A percentile compares a stretch with the other conserved stretches of the same genome.
These are phyloP conservation scores for Ptychoptera albimana DNA, from an alignment of 2,888 invertebrate genomes.

Conservation along the genomic window DNA sequence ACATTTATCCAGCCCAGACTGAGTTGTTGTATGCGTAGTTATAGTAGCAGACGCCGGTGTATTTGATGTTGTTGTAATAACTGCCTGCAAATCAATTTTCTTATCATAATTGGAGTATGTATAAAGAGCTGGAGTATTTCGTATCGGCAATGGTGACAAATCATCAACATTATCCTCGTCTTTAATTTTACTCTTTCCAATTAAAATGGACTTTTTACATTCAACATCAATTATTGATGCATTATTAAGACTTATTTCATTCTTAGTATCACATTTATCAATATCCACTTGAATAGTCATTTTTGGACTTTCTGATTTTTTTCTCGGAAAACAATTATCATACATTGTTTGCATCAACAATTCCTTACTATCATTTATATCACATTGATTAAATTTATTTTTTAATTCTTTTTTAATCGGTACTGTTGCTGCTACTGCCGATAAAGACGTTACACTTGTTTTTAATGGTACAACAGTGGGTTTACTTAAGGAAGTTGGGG, in stretches of 20 bases:
- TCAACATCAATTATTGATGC: conserved; percentile 10
- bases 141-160: conserved; percentile 42
- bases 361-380: conserved; percentile 11
- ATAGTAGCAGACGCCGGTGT: conserved; percentile 3
- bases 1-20: background rate
- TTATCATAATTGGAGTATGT: conserved; percentile 58
- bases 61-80: conserved; percentile 6
- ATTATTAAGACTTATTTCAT: background rate
- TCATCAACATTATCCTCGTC: background rate
- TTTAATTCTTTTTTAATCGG: too few relatives aligned
- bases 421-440: background rate
- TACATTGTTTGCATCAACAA: background rate
- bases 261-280: too few relatives aligned
- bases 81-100: background rate
- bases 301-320: too few relatives aligned
- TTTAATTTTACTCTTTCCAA: conserved; percentile 5
- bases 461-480: conserved; percentile 16
- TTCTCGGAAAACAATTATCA: too few relatives aligned
- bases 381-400: background rate
- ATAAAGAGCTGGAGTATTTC: conserved; percentile 57
- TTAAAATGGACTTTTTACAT: conserved; percentile 11
- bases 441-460: conserved; percentile 1
- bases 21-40: background rate
- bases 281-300: too few relatives aligned
- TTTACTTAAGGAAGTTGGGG: conserved; percentile 3